Evolutionary conservation across 92 coral and sea anemone genomes (phyloP).

Genomic region (Montipora capitata): DNA sequence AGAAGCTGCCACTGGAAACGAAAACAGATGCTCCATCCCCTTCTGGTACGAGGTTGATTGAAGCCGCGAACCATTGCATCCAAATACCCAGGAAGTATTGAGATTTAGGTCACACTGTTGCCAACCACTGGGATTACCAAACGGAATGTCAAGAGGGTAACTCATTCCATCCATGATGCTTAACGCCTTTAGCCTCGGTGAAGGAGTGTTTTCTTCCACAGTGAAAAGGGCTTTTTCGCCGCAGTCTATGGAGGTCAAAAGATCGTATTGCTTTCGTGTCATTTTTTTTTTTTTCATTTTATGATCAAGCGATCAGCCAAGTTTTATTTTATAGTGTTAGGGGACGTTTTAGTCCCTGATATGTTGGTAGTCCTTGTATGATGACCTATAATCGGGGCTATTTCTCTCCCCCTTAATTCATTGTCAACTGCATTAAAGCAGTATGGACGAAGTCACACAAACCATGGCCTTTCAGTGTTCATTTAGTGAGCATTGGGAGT

Average conservation of each 20-base stretch:
- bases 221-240: neutral
- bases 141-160: neutral
- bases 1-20: neutral
- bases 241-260: slow-evolving; percentile 1
- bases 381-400: no score
- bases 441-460: no score
- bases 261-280: neutral
- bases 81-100: slow-evolving; percentile 4
- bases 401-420: no score
- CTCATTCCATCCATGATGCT: neutral
- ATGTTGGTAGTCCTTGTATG: no score
- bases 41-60: neutral
- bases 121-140: neutral
- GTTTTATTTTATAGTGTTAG: no score
- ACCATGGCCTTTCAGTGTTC: no score
- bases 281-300: neutral
- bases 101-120: neutral
- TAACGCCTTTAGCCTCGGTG: neutral
- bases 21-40: neutral
- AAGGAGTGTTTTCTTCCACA: neutral
- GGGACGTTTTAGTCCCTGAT: no score
- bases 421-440: no score
- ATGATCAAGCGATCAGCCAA: no score
- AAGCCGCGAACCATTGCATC: slow-evolving; percentile 7
- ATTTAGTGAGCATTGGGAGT: no score